Base-by-base conservation (phyloP, 2,797 vertebrate species). In the Halcyon badia region DNA sequence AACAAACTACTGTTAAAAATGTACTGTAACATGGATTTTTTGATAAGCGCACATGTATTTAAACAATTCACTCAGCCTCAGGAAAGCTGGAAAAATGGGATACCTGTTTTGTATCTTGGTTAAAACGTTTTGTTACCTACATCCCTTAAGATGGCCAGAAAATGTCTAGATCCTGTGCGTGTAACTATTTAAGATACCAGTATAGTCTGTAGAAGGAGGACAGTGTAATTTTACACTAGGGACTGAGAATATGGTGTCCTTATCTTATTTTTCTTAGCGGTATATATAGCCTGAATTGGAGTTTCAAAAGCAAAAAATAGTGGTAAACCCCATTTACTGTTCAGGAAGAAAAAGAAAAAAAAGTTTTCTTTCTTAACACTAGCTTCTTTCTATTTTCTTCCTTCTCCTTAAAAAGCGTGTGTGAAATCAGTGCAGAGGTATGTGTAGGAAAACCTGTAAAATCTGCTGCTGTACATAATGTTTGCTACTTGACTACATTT, bases 21-120 rank as follows among this genome's bases (percentile, higher is more conserved):
- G 96, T 96, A 97, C 96, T 97, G 97, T 97, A 97, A 92, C 94
- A 71, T 75, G 91, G 88, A 54, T 97, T 35, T 57, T 65, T 98
- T 97, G 93, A 96, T 97, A 97, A 97, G 93, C 89, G 92, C 95
- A 91, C 94, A 96, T 96, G 93, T 97, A 97, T 96, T 97, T 95
- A 97, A 96, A 97, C 90, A 95, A 94, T 97, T 91, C 93, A 72
- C 90, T 97, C 94, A 94, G 97, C 87, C 97, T 98, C 97, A 97
- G 97, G 97, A 98, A 97, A 97, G 94, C 95, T 96, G 93, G 92
- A 97, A 88, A 94, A 94, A 91, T 70, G 5, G 4, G 92, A 97
- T 89, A 92, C 61, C 42, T 91, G 95, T 96, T 97, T 97, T 95
- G 92, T 98, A 92, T 90, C 93, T 97, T 77, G 66, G 94, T 83